Base-by-base conservation (phyloP, 2,113 vertebrate species). In the Xerus inauris region DNA sequence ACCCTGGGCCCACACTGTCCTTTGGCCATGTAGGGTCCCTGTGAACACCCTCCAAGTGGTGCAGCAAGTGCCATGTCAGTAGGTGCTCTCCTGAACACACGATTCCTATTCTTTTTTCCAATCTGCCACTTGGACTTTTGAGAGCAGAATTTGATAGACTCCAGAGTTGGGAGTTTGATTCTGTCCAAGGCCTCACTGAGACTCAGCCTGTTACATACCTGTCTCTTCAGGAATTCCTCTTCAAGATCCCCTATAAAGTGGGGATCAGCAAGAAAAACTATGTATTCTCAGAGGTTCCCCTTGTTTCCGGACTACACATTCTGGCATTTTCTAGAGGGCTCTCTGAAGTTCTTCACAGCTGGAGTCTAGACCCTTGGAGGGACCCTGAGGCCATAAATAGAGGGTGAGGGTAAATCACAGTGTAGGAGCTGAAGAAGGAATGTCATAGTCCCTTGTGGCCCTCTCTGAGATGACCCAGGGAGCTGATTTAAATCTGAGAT, bases 351-450 rank as follows among this genome's bases (percentile, higher is more conserved):
- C 77, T 28, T 42, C 9, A 8, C 4, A 8, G 14, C 10, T n/a
- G 38, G 49, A 45, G 26, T 2, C 11, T n/a, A 57, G 13, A 10
- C 42, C 8, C 2, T 40, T 8, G 75, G 69, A 42, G 51, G 64
- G 54, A 62, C n/a, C 13, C 12, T 1, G 4, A n/a, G 47, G 19
- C 5, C 26, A 0, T 10, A 10, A 4, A 8, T 8, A 32, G 28
- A 86, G 1, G 57, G 9, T 0, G 17, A 62, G 11, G 1, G 12
- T 6, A 16, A 1, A 8, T 3, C 26, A 14, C 1, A 8, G 0
- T 0, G 2, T 0, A 30, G 14, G 42, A 89, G 1, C 2, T 0
- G 6, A 0, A 47, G 0, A 5, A 67, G 35, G 14, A 8, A 2
- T 1, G 4, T 3, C 6, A 0, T 5, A 14, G 4, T 3, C 47